These are phyloP conservation scores for Diarsia rubi DNA, from an alignment of 2,888 invertebrate genomes.

Conservation along the genomic window DNA sequence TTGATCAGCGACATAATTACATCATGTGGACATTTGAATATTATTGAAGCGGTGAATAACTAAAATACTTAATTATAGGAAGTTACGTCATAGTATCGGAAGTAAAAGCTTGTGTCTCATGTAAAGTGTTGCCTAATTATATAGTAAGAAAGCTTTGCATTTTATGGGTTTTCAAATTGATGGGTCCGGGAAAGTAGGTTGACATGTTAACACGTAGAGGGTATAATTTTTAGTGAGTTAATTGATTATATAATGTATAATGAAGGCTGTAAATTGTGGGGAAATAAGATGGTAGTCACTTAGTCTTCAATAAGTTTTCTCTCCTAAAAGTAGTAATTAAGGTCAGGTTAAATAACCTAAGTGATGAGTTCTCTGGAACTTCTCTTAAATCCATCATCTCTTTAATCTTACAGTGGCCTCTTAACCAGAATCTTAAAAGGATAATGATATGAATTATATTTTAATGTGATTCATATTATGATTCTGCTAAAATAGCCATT, in stretches of 20 bases:
- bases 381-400: not conserved
- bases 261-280: not conserved
- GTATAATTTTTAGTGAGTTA: conserved; percentile 21
- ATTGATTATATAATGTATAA: conserved; percentile 20
- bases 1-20: conserved; percentile 47
- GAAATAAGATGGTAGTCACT: not conserved
- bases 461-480: too few relatives aligned
- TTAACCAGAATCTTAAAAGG: too few relatives aligned
- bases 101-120: conserved; percentile 51
- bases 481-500: too few relatives aligned
- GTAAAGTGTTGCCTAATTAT: conserved; percentile 36
- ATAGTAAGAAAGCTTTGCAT: conserved; percentile 3
- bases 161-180: conserved; percentile 35
- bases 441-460: too few relatives aligned
- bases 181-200: conserved; percentile 45
- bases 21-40: conserved; percentile 44
- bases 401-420: too few relatives aligned
- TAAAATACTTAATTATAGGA: conserved; percentile 48
- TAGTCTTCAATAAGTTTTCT: not conserved
- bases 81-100: conserved; percentile 57
- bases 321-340: not conserved
- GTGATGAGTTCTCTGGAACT: not conserved
- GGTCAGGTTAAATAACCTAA: not conserved
- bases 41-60: conserved; percentile 51
- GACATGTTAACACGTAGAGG: conserved; percentile 15